Conservation (phyloP, 2,888 invertebrate genomes). For the Amblyteles armatorius region DNA sequence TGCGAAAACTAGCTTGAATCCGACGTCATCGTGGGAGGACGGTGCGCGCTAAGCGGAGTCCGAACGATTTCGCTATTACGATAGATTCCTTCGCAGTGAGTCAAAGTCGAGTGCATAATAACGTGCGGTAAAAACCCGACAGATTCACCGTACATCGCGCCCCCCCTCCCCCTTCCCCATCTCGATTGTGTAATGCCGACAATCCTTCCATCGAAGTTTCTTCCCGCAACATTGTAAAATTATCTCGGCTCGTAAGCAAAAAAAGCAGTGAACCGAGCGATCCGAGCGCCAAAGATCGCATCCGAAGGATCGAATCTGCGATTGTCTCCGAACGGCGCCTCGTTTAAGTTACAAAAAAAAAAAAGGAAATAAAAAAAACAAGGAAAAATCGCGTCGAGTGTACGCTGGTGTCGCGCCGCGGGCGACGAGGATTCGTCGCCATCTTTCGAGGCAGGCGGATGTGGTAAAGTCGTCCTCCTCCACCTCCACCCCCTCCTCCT, state of each 20-base stretch:
- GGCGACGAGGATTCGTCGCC: slow-evolving; percentile 64
- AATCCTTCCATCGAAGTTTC: slow-evolving; percentile 34
- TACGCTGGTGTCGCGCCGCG: slow-evolving; percentile 25
- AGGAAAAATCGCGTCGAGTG: slow-evolving; percentile 17
- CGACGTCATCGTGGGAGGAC: slow-evolving; percentile 31
- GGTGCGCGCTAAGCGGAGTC: background rate
- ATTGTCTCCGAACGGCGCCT: background rate
- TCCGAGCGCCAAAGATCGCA: background rate
- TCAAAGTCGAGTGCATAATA: background rate
- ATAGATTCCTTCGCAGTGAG: background rate
- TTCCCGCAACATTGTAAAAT: background rate
- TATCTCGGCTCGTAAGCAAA: background rate
- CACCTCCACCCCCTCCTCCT: slow-evolving; percentile 24
- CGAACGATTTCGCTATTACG: background rate
- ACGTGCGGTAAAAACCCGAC: background rate
- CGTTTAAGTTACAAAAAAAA: background rate
- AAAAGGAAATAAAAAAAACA: background rate
- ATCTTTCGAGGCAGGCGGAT: slow-evolving; percentile 61
- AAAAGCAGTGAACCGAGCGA: background rate
- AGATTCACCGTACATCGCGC: background rate
- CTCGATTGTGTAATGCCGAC: slow-evolving; percentile 64
- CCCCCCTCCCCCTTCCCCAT: background rate
- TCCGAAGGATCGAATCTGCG: background rate
- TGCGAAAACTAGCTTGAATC: background rate
- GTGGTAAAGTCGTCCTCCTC: slow-evolving; percentile 52